Percentiles rank a stretch among this genome's conserved stretches.
These are phyloP conservation scores for Riptortus pedestris DNA, from an alignment of 1,140 invertebrate species.

Conservation along the genomic window DNA sequence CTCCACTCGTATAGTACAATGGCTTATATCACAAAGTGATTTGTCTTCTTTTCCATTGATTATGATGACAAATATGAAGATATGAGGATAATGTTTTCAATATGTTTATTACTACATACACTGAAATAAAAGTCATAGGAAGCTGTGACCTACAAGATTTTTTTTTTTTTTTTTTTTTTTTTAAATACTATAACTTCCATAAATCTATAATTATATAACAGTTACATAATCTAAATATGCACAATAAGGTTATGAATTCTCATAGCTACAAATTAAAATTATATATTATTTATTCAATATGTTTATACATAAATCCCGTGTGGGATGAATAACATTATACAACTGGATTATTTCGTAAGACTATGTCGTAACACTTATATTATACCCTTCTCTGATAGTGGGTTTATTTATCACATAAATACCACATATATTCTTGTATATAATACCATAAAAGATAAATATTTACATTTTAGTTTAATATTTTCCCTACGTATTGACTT, in stretches of 20 bases:
- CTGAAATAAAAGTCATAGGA: background rate
- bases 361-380: background rate
- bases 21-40: slow-evolving; percentile 6
- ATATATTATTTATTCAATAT: background rate
- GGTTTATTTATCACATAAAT: slow-evolving; percentile 11
- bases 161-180: background rate
- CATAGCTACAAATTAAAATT: background rate
- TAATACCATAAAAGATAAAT: slow-evolving; percentile 5
- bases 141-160: background rate
- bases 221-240: background rate
- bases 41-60: slow-evolving; percentile 10
- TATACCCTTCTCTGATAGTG: background rate
- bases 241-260: background rate
- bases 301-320: background rate
- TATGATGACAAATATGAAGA: slow-evolving; percentile 9
- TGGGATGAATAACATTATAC: background rate
- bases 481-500: slow-evolving; percentile 12
- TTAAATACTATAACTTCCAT: background rate
- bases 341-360: background rate
- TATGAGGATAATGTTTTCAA: background rate
- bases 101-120: background rate
- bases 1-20: background rate
- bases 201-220: background rate
- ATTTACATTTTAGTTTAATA: background rate
- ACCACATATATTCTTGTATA: slow-evolving; percentile 13